Conservation (phyloP, 2,888 invertebrate species). For the Polyommatus iphigenia region DNA sequence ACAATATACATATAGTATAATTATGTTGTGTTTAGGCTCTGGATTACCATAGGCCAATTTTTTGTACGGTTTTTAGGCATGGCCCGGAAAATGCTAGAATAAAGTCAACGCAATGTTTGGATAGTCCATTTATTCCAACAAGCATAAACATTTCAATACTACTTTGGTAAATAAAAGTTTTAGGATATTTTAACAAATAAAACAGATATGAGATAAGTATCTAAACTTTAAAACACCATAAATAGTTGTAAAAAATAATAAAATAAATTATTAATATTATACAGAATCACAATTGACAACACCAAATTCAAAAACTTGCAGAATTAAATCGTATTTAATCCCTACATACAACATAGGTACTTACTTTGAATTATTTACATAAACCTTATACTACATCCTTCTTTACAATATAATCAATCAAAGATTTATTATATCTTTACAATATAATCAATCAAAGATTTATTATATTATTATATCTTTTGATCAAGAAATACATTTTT, state of each 20-base stretch:
- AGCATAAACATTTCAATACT: slow-evolving; percentile 9
- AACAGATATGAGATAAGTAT: neutral
- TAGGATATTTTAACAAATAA: neutral
- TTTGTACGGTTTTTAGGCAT: too few relatives aligned
- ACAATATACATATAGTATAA: too few relatives aligned
- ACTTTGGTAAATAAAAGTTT: neutral
- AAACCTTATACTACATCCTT: neutral
- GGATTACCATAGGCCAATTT: too few relatives aligned
- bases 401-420: neutral
- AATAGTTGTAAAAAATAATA: neutral
- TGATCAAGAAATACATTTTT: neutral
- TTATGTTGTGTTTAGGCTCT: too few relatives aligned
- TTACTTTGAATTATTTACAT: slow-evolving; percentile 1
- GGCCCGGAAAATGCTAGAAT: neutral
- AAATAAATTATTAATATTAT: neutral
- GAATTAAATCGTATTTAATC: neutral
- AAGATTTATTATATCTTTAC: neutral
- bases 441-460: neutral
- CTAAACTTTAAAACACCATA: neutral
- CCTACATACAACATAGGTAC: neutral
- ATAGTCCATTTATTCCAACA: neutral
- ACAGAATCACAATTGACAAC: neutral
- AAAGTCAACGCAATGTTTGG: neutral
- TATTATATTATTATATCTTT: neutral
- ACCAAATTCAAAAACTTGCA: neutral